Base-by-base conservation (phyloP, 1,140 invertebrate genomes). In the Drosophila neocordata region DNA sequence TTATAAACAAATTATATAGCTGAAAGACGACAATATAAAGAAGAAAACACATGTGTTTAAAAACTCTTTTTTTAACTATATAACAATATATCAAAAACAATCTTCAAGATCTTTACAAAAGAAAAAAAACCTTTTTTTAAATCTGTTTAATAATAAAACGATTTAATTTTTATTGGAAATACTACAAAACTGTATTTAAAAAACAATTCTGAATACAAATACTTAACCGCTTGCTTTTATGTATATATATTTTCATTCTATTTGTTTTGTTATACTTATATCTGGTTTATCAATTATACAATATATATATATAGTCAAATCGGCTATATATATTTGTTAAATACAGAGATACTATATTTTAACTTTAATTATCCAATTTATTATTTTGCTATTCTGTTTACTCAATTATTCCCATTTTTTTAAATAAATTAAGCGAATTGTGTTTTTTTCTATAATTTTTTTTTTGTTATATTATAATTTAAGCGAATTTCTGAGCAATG, bases 401-500 rank as follows among this genome's bases (percentile, higher is more conserved):
- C 15, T 48, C 6, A 18, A 20, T 48, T 48, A 8, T 48, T 48
- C 15, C 27, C 4, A 48, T 18, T 48, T 18, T 48, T 24, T 24
- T 20, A 48, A 11, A 3, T 48, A 48, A 9, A 64, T 34, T 79
- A 83, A 84, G 80, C 65, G 52, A 84, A 80, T 73, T 84, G 76
- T 83, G 80, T 83, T 84, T 79, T 66, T 73, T 74, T 63, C 66
- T 38, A 74, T 56, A 72, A 79, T 69, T 67, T 76, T 75, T 74
- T 79, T 72, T 75, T 68, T n/a, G n/a, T n/a, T 78, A 59, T 82
- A 77, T 60, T 75, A 31, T 37, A 75, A 37, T 53, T 83, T 79
- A 83, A 78, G 78, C 61, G 35, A 84, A 69, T 52, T 78, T 83
- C 76, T 70, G 53, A 73, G 38, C 56, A 65, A 83, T 62, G 77